Base-by-base conservation (phyloP, 2,888 invertebrate species). In the Pseudoips prasinana region DNA sequence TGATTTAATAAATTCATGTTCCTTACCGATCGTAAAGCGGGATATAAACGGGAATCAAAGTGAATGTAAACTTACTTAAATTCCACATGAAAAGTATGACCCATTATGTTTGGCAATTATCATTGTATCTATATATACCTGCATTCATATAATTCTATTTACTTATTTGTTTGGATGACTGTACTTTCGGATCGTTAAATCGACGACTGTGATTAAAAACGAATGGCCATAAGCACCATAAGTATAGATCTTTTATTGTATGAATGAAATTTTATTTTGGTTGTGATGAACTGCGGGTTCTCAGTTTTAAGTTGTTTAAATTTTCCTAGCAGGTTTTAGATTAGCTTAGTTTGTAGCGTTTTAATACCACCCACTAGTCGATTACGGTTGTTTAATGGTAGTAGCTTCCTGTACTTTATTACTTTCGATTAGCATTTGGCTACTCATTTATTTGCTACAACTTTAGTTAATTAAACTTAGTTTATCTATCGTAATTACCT, bases 391-490 rank as follows among this genome's bases (percentile, higher is more conserved):
- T 30, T n/a, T 20, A 24, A 17, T 5, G 29, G 33, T 11, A 28
- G 30, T 10, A n/a, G 32, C 22, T 39, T 55, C 39, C 56, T 44
- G 29, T 33, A 29, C 28, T 45, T 38, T 36, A 34, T 49, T 26
- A 33, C 27, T 5, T 36, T 25, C 22, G 26, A 36, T 44, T 27
- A 30, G 32, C 34, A 30, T 28, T 20, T 20, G 2, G 20, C 4
- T n/a, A n/a, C 4, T 7, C n/a, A 20, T 20, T n/a, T 20, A n/a
- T 2, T n/a, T 20, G 7, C 8, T 8, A 8, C 10, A 3, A 14
- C 14, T 14, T 14, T 14, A 14, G 14, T 14, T 14, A 14, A 14
- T n/a, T n/a, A n/a, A n/a, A n/a, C n/a, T n/a, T n/a, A n/a, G n/a
- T n/a, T n/a, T n/a, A n/a, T n/a, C n/a, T n/a, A n/a, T 14, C 14